These are phyloP conservation scores for Fopius arisanus DNA, from an alignment of 1,140 invertebrate species.

Conservation along the genomic window DNA sequence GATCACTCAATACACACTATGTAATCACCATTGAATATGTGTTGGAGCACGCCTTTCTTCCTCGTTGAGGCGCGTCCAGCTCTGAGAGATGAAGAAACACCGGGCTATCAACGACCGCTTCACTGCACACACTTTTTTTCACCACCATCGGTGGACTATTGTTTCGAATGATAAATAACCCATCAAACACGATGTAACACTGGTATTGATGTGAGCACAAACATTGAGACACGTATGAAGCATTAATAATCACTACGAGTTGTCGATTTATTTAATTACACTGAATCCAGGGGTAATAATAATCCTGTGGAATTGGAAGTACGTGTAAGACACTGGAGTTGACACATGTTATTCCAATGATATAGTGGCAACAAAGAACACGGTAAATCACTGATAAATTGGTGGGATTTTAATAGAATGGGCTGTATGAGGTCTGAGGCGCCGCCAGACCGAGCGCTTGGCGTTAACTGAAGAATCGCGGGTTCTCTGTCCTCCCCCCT, in stretches of 20 bases:
- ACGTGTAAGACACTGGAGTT: background rate
- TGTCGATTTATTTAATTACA: background rate
- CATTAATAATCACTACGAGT: background rate
- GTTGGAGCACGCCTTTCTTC: conserved; percentile 11
- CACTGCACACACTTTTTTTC: background rate
- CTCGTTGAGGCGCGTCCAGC: conserved; percentile 5
- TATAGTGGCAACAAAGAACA: background rate
- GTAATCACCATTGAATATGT: conserved; percentile 1
- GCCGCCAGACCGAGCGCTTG: conserved; percentile 39
- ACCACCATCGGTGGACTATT: background rate
- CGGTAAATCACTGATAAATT: background rate
- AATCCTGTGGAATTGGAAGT: background rate
- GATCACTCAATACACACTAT: background rate
- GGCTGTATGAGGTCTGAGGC: conserved; percentile 34
- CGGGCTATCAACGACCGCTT: background rate
- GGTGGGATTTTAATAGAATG: background rate
- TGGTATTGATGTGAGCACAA: background rate
- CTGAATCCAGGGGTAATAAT: background rate
- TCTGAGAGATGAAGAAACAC: background rate
- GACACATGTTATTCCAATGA: background rate
- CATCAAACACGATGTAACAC: background rate
- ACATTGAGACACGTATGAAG: background rate
- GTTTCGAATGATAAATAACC: background rate
- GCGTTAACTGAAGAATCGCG: conserved; percentile 47
- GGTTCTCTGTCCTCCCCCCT: conserved; percentile 18